Base-by-base conservation (phyloP, 2,888 invertebrate genomes). In the Acleris holmiana region DNA sequence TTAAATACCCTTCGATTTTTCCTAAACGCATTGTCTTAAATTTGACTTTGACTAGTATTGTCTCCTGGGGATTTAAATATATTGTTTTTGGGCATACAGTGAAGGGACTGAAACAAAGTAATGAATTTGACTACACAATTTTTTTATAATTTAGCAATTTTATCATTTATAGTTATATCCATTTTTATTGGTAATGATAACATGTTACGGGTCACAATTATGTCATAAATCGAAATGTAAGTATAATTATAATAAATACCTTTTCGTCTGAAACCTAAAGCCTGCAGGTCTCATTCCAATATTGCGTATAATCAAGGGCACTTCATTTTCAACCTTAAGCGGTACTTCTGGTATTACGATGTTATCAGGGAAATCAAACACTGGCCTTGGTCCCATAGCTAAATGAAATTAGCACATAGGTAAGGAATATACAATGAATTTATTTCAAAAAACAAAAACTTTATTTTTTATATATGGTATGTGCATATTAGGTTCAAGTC, bases 1-100 rank as follows among this genome's bases (percentile, higher is more conserved):
- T 67, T 57, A 92, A 61, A 50, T 73, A 70, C 23, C 89, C 92
- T 47, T 80, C 70, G 4, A 82, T 79, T 49, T 87, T 81, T 51
- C 94, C 94, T 19, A 88, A 72, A 68, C 83, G 81, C 74, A 85
- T 83, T 0, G 94, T 92, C 73, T 90, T 89, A 71, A 94, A 94
- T 23, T 76, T 77, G n/a, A 94, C 76, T 67, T 79, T 90, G 0
- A 95, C 74, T 69, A 93, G 90, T 53, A 93, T 79, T 50, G 84
- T 88, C 70, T 94, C 87, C 23, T 89, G 83, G 5, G 93, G 86
- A 35, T 84, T 83, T 51, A 95, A 77, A 68, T 88, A 85, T 0
- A 89, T 93, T 41, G 93, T 93, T 66, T 85, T 82, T 1, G 95
- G 94, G 59, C 86, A 79, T 7, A 93, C 88, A 61, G 86, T 85